Evolutionary conservation across 2,888 invertebrate genomes (phyloP).

Genomic region (Lithosia quadra): DNA sequence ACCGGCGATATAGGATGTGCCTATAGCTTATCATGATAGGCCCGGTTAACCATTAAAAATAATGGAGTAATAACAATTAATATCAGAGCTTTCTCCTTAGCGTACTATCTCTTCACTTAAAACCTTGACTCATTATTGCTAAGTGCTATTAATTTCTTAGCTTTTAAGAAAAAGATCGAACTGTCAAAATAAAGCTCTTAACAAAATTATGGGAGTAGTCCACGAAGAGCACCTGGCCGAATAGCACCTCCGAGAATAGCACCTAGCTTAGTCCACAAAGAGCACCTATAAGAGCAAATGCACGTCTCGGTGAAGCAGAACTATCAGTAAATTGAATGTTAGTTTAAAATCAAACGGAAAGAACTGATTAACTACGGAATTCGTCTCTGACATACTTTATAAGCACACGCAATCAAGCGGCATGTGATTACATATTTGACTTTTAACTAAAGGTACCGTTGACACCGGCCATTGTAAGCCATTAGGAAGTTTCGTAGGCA

Average conservation of each 20-base stretch:
- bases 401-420: slow-evolving; percentile 29
- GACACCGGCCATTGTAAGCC: slow-evolving; percentile 21
- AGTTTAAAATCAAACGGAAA: slow-evolving; percentile 40
- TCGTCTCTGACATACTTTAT: slow-evolving; percentile 25
- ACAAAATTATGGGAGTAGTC: not conserved
- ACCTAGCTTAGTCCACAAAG: no score
- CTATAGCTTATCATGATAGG: no score
- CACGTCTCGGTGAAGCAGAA: not conserved
- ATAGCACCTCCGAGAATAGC: no score
- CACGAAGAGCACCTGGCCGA: no score
- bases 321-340: slow-evolving; percentile 21
- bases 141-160: not conserved
- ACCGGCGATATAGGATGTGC: no score
- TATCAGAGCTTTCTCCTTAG: not conserved
- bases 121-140: not conserved
- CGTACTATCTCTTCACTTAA: not conserved
- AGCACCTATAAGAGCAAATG: not conserved
- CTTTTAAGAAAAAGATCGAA: not conserved
- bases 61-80: no score
- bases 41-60: no score
- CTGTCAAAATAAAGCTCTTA: not conserved
- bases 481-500: slow-evolving; percentile 7
- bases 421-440: slow-evolving; percentile 30
- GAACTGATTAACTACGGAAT: slow-evolving; percentile 41
- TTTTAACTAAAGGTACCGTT: slow-evolving; percentile 38